Base-by-base conservation (phyloP, 1,140 invertebrate genomes). In the Drosophila neocordata region DNA sequence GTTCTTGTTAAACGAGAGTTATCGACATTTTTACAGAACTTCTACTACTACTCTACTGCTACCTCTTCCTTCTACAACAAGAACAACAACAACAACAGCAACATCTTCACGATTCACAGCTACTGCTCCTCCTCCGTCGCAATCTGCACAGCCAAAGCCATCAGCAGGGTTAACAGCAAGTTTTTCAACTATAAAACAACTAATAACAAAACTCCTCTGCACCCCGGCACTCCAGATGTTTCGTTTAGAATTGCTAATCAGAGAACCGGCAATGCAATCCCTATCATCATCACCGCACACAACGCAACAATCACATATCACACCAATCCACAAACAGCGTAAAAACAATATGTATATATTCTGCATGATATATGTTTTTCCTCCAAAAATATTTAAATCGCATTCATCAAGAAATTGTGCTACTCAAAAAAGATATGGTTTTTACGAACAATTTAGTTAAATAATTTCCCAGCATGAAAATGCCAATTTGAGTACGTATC, bases 21-120 rank as follows among this genome's bases (percentile, higher is more conserved):
- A 80, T 81, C 78, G 73, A 73, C 65, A 80, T 79, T 81, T 76
- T 80, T 80, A 62, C 78, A 79, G 78, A 78, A 68, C 68, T 72
- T 69, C 77, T 77, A 59, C 76, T 76, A 75, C 77, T 74, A 79
- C 71, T 79, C 72, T 73, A 78, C 76, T 73, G 70, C 76, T 78
- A 78, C 76, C 77, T 79, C 65, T 73, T 69, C 77, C 70, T 69
- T 79, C 70, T 79, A 74, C 77, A 79, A 79, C 77, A 78, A 68
- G 75, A 78, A 31, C 27, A 57, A 75, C 73, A 79, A 65, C 76
- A 65, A 79, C 76, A 79, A 79, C 70, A 64, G 77, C 77, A 62
- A 79, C 67, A 69, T 63, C 67, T 69, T 64, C 67, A 69, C 51
- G 67, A 69, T 63, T 64, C 60, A 69, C 62, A 69, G 22, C 38